Percentiles rank a stretch among this genome's conserved stretches.
These are phyloP conservation scores for Penaeus chinensis DNA, from an alignment of 1,140 invertebrate genomes.

Conservation along the genomic window DNA sequence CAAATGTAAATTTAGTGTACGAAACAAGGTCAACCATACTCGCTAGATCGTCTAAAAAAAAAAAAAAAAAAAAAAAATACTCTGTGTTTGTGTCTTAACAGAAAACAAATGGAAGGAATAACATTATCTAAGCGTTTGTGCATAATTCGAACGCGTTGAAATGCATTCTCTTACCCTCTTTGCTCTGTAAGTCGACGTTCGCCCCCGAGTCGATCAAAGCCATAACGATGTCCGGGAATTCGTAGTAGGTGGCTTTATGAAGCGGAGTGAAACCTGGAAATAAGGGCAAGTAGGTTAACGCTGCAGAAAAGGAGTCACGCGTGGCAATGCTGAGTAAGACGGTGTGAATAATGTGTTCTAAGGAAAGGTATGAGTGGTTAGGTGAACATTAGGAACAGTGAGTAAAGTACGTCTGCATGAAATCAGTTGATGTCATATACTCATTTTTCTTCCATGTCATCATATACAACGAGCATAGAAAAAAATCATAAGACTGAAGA, in stretches of 20 bases:
- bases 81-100: not conserved
- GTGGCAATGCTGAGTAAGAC: not conserved
- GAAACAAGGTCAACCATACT: no score
- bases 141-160: not conserved
- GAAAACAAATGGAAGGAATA: not conserved
- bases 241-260: slow-evolving; percentile 45
- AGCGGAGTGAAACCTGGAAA: slow-evolving; percentile 22
- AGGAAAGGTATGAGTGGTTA: no score
- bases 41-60: no score
- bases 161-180: not conserved
- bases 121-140: not conserved
- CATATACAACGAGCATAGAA: no score
- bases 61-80: no score
- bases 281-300: not conserved
- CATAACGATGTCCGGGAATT: slow-evolving; percentile 19
- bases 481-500: no score
- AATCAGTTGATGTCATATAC: no score
- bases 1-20: no score
- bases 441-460: no score
- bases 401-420: no score
- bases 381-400: no score
- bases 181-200: slow-evolving; percentile 8
- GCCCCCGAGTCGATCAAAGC: not conserved
- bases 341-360: no score
- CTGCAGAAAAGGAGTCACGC: not conserved